Conservation (phyloP, 2,797 vertebrate species). For the Eulemur rubriventer region DNA sequence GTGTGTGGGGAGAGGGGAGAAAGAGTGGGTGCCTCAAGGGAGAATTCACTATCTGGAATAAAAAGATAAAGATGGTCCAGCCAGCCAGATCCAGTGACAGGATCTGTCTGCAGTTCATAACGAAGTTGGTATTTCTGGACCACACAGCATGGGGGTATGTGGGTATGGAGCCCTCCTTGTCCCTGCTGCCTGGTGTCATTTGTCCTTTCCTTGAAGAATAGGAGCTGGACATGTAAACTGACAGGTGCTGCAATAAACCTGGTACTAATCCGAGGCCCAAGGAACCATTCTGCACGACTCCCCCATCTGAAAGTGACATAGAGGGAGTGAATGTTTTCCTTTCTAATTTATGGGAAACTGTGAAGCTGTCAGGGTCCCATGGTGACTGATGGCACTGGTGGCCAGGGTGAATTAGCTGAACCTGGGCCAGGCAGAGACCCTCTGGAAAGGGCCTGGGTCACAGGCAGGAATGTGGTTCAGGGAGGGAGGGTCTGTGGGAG, state of each 20-base stretch:
- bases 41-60: neutral
- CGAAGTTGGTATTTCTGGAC: neutral
- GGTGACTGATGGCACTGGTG: slow-evolving; percentile 25
- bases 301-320: neutral
- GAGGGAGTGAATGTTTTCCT: slow-evolving; percentile 41
- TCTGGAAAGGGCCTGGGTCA: slow-evolving; percentile 37
- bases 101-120: neutral
- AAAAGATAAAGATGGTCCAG: neutral
- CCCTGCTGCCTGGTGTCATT: neutral
- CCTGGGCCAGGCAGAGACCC: neutral
- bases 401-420: neutral
- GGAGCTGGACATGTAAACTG: neutral
- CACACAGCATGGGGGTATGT: neutral
- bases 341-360: slow-evolving; percentile 21
- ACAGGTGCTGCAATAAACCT: slow-evolving; percentile 60
- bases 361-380: neutral
- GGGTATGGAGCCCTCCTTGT: neutral
- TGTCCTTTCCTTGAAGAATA: neutral
- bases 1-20: neutral
- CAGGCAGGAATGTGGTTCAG: slow-evolving; percentile 37
- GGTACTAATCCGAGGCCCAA: neutral
- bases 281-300: neutral
- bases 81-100: neutral
- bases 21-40: neutral
- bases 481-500: neutral